Evolutionary conservation across 2,797 vertebrate genomes (phyloP), one percentile per base, ranked within the genome.

Genomic region (Babyrousa celebensis): DNA sequence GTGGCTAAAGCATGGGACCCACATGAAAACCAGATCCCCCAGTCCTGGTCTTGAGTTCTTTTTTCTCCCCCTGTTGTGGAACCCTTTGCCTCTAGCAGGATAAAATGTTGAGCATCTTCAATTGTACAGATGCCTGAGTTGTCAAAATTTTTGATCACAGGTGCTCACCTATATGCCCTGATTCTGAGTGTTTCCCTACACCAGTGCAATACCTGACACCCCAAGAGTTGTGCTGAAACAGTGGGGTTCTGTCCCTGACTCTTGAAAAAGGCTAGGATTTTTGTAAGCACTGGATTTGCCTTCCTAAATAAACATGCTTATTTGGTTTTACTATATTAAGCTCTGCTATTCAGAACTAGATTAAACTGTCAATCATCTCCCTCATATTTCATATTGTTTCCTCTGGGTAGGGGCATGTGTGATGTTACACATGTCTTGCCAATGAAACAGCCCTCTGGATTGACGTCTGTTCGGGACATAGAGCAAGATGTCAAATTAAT

Each of bases 401-500:
- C 89, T 94, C 89, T 71, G 6, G 97, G 97, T 94, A 96, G 68
- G 65, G 95, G 62, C 91, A 15, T 87, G 95, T 97, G 96, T 95
- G 5, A 43, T 80, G 96, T 97, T 97, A 74, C 94, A 96, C 92
- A 48, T 84, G 96, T 95, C 94, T 97, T 77, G 40, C 97, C 96
- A 93, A 93, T 98, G 96, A 98, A 98, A 96, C 84, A 96, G 29
- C 95, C 60, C 98, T 97, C 65, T 48, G 96, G 98, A 97, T 97
- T 97, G 96, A 98, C 98, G 98, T 98, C 97, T 98, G 97, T 88
- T 98, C 96, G 92, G 93, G 86, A 98, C 89, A 9, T 97, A 78
- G 84, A 98, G 96, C 97, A 97, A 98, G 98, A 98, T 98, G 98
- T 98, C 98, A 99, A 98, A 98, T 98, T 98, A 99, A 98, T 98